Percentiles rank a stretch among this genome's conserved stretches.
Conservation (phyloP, 64 coral and sea anemone species). For the Actinia equina region DNA sequence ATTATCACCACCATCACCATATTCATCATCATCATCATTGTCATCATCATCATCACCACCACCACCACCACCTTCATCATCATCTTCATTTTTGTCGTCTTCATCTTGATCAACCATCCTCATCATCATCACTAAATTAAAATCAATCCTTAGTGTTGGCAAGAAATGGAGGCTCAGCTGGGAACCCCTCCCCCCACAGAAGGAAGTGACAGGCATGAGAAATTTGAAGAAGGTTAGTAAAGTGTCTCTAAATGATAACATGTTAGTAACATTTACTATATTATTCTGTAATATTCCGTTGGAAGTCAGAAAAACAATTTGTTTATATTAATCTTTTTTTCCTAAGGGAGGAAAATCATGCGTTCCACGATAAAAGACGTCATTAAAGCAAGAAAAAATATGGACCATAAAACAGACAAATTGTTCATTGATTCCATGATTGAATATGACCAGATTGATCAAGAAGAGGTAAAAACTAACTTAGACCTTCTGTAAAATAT, state of each 20-base stretch:
- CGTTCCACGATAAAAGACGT: conserved; percentile 5
- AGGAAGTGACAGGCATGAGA: conserved; percentile 43
- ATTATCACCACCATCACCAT: background rate
- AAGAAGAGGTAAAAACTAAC: conserved; percentile 37
- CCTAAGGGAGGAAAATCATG: background rate
- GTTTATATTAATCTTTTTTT: background rate
- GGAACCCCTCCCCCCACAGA: conserved; percentile 18
- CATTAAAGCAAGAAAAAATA: background rate
- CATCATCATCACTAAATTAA: background rate
- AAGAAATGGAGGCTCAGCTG: conserved; percentile 39
- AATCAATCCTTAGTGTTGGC: conserved; percentile 27
- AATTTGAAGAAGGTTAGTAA: conserved; percentile 38
- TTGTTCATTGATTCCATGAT: conserved; percentile 55
- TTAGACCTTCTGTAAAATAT: no score
- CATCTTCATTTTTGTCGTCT: background rate
- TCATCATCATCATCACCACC: background rate
- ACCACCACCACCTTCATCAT: background rate
- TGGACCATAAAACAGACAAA: conserved; percentile 22
- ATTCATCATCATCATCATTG: background rate
- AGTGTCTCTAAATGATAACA: background rate
- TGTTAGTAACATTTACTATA: background rate
- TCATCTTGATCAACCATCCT: no score
- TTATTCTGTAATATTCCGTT: no score
- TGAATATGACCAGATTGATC: conserved; percentile 50
- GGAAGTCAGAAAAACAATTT: background rate